Evolutionary conservation across 2,797 vertebrate genomes (phyloP), one percentile per base, ranked within the genome.

Genomic region (Bryconaethiops microstoma): DNA sequence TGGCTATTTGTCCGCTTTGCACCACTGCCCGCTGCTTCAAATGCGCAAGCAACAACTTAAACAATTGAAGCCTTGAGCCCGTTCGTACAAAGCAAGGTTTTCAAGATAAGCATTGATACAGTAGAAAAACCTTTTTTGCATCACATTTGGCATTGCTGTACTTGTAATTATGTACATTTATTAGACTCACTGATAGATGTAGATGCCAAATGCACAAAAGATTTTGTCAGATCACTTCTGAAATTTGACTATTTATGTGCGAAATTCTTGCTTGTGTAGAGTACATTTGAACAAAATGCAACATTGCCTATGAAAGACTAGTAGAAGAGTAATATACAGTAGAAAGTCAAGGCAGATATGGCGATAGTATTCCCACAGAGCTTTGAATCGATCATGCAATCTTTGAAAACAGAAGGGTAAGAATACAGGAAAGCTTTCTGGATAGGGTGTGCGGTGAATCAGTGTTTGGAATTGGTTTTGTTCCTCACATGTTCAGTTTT

Each of bases 291-390:
- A 74, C 78, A 77, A 90, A 94, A 90, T 85, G 76, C 87, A 91
- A 90, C 52, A 88, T 84, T 86, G 4, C 90, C 85, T 91, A 89
- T 52, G 76, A 92, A 94, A 94, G 90, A 88, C 91, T 90, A 86
- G 81, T 90, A 87, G 69, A 88, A 91, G 92, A 92, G 86, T 92
- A 92, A 94, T 90, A 87, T 93, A 90, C 67, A 87, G 82, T 85
- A 94, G 92, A 96, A 96, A 96, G 92, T 94, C 94, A 95, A 97
- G 94, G 94, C 95, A 95, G 90, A 93, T 86, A 90, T 92, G 92
- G 92, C 89, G 90, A 96, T 92, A 89, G 91, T 90, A 93, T 91
- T 93, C 91, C 93, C 91, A 94, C 90, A 89, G 90, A 95, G 94
- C 92, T 88, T 94, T 92, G 92, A 73, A 86, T 77, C 39, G 13